phyloP scores from a whole-genome alignment of 2,113 vertebrate species.

The Panthera tigris region DNA sequence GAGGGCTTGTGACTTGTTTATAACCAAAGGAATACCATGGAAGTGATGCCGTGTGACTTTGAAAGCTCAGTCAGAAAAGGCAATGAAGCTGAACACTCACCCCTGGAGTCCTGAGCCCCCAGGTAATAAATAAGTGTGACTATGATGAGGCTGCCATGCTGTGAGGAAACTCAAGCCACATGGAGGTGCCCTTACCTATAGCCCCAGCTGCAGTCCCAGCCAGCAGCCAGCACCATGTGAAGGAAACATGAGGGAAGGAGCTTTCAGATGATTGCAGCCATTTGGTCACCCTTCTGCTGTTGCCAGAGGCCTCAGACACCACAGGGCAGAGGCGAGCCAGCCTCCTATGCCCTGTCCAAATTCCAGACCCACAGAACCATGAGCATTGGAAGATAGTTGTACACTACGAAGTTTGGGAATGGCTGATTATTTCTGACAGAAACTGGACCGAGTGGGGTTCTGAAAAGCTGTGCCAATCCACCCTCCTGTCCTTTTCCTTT shows the following conservation, averaged over 20 bases:
- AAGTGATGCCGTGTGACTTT: neutral
- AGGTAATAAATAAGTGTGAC: neutral
- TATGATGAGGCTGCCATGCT: fast-evolving
- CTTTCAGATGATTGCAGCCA: neutral
- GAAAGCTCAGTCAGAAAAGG: neutral
- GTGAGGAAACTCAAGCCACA: neutral
- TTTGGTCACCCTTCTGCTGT: neutral
- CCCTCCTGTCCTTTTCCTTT: neutral
- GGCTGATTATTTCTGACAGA: neutral
- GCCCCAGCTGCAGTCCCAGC: neutral
- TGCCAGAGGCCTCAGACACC: neutral
- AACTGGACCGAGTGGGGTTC: neutral
- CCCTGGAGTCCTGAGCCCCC: neutral
- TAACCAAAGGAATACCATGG: neutral
- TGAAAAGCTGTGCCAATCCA: neutral
- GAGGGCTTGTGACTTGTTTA: neutral
- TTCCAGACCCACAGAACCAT: neutral
- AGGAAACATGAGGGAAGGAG: neutral
- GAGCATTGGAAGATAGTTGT: neutral
- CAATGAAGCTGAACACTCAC: neutral
- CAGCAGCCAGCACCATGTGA: neutral
- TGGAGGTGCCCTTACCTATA: neutral
- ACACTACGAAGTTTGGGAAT: neutral
- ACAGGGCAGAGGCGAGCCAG: neutral
- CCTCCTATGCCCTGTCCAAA: neutral